Evolutionary conservation across 2,113 vertebrate genomes (phyloP).

Genomic region (Prunella fulvescens): DNA sequence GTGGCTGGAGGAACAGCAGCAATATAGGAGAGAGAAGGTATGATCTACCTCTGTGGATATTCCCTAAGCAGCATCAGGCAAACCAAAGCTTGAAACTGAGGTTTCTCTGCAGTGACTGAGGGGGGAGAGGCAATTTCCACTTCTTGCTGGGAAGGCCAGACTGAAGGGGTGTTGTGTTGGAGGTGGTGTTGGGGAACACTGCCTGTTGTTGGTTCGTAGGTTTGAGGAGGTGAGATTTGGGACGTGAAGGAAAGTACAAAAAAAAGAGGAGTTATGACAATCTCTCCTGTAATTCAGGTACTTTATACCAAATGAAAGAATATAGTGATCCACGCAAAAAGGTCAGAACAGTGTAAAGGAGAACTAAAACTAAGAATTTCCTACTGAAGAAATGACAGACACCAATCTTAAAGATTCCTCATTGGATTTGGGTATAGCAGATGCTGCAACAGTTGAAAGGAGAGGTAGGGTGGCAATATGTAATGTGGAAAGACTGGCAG

Average conservation of each 20-base stretch:
- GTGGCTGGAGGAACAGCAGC: fast-evolving
- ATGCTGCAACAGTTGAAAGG: not conserved
- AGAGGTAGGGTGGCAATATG: not conserved
- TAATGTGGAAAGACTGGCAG: not conserved
- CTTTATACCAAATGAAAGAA: not conserved
- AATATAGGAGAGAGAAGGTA: not conserved
- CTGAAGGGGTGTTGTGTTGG: not conserved
- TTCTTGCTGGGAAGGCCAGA: not conserved
- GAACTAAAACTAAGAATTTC: not conserved
- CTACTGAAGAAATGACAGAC: not conserved
- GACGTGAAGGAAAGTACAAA: not conserved
- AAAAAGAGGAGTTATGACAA: not conserved
- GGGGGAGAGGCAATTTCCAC: not conserved
- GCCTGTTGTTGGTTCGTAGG: not conserved
- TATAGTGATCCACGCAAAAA: not conserved
- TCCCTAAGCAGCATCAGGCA: not conserved
- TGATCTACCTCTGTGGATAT: fast-evolving
- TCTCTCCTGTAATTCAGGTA: not conserved
- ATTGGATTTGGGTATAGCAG: not conserved
- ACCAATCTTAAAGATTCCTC: not conserved
- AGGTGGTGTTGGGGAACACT: not conserved
- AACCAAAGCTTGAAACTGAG: not conserved
- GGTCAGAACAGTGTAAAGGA: not conserved
- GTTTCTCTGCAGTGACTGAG: not conserved
- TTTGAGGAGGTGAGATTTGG: not conserved